A percentile compares a stretch with the other conserved stretches of the same genome.
These are phyloP conservation scores for Barypeithes pellucidus DNA, from an alignment of 2,888 invertebrate species.

Conservation along the genomic window DNA sequence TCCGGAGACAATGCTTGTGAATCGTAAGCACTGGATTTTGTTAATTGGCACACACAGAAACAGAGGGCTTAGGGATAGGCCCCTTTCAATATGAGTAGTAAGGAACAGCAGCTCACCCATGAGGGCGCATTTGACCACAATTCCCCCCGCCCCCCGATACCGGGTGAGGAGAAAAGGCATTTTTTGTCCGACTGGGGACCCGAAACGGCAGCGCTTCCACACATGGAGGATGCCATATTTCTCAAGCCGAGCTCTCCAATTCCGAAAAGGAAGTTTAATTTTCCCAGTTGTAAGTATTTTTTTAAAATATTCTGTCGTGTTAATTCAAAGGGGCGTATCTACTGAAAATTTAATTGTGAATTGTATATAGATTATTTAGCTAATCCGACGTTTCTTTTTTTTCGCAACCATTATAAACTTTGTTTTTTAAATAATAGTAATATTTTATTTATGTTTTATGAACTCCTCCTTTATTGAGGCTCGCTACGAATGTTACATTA, in stretches of 20 bases:
- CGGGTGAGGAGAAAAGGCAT: slow-evolving; percentile 79
- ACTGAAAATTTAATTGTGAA: no score
- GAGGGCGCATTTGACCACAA: slow-evolving; percentile 72
- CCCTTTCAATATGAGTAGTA: slow-evolving; percentile 53
- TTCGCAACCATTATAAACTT: no score
- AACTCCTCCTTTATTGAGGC: no score
- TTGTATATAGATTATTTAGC: no score
- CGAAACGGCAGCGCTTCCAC: slow-evolving; percentile 30
- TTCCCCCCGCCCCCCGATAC: slow-evolving; percentile 89
- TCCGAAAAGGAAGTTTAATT: slow-evolving; percentile 59
- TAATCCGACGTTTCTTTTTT: no score
- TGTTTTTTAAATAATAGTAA: no score
- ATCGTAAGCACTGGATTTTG: slow-evolving; percentile 29
- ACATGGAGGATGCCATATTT: slow-evolving; percentile 49
- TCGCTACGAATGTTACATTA: no score
- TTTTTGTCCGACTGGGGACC: slow-evolving; percentile 65
- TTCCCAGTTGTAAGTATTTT: slow-evolving; percentile 60
- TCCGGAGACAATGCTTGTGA: slow-evolving; percentile 44
- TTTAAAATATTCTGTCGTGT: not conserved
- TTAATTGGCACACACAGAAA: slow-evolving; percentile 24
- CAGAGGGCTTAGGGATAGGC: slow-evolving; percentile 36
- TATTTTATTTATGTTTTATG: no score
- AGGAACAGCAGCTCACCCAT: slow-evolving; percentile 60
- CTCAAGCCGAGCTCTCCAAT: slow-evolving; percentile 62
- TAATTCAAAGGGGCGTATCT: no score